These are phyloP conservation scores for Heloderma charlesbogerti DNA, from an alignment of 2,113 vertebrate species.

Conservation along the genomic window DNA sequence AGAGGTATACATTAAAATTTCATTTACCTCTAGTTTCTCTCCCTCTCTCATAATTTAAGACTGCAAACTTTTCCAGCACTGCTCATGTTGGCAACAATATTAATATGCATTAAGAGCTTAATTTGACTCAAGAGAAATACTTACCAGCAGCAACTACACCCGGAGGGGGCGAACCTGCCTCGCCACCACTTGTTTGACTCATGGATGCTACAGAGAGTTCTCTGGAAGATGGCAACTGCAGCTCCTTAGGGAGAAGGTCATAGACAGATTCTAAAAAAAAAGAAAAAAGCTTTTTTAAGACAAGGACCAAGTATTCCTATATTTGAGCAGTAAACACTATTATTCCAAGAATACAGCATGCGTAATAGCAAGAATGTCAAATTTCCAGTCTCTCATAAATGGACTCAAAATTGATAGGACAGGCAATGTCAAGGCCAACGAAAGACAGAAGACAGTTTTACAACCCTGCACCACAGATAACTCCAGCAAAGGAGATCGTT, in stretches of 20 bases:
- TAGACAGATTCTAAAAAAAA: constrained; percentile 89
- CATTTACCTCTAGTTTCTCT: constrained; percentile 63
- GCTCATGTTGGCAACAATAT: constrained; percentile 79
- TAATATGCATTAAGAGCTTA: constrained; percentile 56
- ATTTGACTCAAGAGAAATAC: constrained; percentile 63
- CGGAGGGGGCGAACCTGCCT: constrained; percentile 91
- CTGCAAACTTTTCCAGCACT: constrained; percentile 81
- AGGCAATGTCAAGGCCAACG: background rate
- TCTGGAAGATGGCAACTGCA: constrained; percentile 89
- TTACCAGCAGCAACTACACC: constrained; percentile 93
- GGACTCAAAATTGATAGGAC: background rate
- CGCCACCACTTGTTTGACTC: constrained; percentile 98
- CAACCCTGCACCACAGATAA: background rate
- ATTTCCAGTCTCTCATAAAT: background rate
- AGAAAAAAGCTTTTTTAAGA: constrained; percentile 12
- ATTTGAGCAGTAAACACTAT: background rate
- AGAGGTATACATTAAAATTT: constrained; percentile 3
- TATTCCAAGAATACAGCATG: background rate
- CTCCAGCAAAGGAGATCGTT: no score
- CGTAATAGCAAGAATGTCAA: background rate
- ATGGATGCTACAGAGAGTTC: constrained; percentile 89
- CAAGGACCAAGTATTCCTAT: background rate
- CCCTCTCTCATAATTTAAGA: constrained; percentile 43
- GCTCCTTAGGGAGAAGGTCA: constrained; percentile 96
- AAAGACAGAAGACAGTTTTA: background rate